phyloP scores from a whole-genome alignment of 2,113 vertebrate species.

The Chlorodrepanis virens region DNA sequence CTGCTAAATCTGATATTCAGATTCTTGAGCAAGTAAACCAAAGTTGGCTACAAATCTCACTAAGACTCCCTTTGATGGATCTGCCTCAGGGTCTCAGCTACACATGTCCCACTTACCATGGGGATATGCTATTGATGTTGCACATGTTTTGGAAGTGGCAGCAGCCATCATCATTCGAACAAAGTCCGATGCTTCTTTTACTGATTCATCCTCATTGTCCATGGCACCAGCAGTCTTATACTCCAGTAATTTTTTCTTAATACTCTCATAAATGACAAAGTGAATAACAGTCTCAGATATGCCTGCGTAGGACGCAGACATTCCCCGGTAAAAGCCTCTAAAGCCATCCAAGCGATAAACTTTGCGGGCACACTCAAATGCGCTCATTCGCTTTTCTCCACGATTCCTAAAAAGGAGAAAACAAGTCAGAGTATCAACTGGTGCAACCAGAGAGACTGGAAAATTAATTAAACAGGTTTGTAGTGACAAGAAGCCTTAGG shows the following conservation, averaged over 20 bases:
- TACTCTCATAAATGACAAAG: conserved; percentile 98
- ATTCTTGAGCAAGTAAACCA: not conserved
- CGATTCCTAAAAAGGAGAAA: conserved; percentile 78
- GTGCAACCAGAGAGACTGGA: not conserved
- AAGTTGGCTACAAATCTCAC: not conserved
- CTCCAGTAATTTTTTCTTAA: conserved; percentile 90
- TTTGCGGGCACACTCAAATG: conserved; percentile 88
- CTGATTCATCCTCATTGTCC: conserved; percentile 84
- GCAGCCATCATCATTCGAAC: conserved; percentile 97
- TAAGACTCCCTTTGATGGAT: not conserved
- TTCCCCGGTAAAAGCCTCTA: conserved; percentile 95
- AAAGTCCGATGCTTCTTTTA: conserved; percentile 94
- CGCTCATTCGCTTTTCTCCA: conserved; percentile 90
- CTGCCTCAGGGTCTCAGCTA: not conserved
- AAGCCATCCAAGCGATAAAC: conserved; percentile 93
- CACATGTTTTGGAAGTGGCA: conserved; percentile 96
- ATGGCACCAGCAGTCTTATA: conserved; percentile 79
- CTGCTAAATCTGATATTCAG: not conserved
- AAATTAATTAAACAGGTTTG: not conserved
- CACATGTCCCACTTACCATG: conserved; percentile 78
- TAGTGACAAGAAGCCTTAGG: not conserved
- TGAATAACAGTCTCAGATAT: conserved; percentile 99
- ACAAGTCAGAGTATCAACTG: not conserved
- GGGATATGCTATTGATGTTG: conserved; percentile 94
- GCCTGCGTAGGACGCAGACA: conserved; percentile 97